Base-by-base conservation (phyloP, 1,140 invertebrate species). In the Akabosia matsudoensis region DNA sequence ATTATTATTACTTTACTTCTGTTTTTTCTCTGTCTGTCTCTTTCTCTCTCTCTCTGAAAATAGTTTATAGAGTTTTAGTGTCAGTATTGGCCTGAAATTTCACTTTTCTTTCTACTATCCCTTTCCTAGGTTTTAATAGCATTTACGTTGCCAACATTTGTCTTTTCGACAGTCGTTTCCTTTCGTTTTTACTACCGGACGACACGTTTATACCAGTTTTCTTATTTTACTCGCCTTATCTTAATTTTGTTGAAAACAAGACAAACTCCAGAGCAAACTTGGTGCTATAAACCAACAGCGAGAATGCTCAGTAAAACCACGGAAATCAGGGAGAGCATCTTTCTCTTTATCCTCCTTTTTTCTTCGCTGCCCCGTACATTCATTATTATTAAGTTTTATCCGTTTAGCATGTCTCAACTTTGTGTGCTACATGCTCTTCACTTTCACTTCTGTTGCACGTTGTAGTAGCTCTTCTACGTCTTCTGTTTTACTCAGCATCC, bases 171-270 rank as follows among this genome's bases (percentile, higher is more conserved):
- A 56, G 24, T 56, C 54, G 24, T 56, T 56, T 56, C 54, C 54
- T 56, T 56, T n/a, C n/a, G n/a, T n/a, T 45, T 56, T 56, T 56
- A 56, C 24, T 56, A 56, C 54, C 54, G 54, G 54, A 56, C 54
- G 54, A 56, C 54, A 56, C 54, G 24, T 56, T 56, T 56, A 13
- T 3, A 16, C 10, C 24, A 56, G 10, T 56, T 56, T 67, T 67
- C 61, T 67, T 10, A 30, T 67, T 67, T 67, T 10, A 10, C 31
- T 67, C 31, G 1, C 30, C 31, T 67, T 67, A 24, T 7, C 3
- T 67, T 30, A 13, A 10, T 45, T 45, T 18, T 45, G 37, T 18
- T 45, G 7, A 18, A 10, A 45, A 10, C 37, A n/a, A n/a, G n/a
- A n/a, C n/a, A n/a, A n/a, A n/a, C n/a, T n/a, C n/a, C n/a, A n/a